Evolutionary conservation across 35 echinoderm and acorn worm species (phyloP), one percentile per base, ranked within the genome.

Genomic region (Apostichopus japonicus): DNA sequence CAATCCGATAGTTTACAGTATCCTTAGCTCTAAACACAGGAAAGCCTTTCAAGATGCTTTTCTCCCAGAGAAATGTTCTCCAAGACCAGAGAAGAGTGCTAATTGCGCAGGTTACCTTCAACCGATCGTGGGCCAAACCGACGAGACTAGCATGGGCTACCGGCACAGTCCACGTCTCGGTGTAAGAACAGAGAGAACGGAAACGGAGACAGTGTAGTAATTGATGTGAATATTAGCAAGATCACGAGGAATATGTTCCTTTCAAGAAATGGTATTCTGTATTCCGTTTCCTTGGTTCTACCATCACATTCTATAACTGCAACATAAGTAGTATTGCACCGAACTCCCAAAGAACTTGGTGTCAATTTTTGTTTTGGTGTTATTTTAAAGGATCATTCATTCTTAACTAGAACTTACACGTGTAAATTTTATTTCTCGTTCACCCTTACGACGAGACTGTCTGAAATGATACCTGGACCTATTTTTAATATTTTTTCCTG

Each of bases 1-100:
- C n/a, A 93, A 93, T 23, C 92, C 92, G 72, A 86, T 93, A 8
- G 77, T 93, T 13, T 93, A 93, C 92, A 93, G 80, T 62, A 78
- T 83, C 25, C 55, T 93, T 17, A 93, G 92, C 59, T 83, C 78
- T 17, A 77, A 73, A 11, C 77, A 93, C 27, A 27, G 92, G 21
- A 86, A 72, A 56, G 92, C 92, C 33, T 93, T 93, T 59, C 67
- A 72, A 57, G 92, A 84, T 55, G 82, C 92, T 15, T 93, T 93
- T 33, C 61, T 91, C n/a, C 77, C 77, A 52, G 61, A 79, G 1
- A 91, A 59, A 54, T 91, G 90, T 59, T 56, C 71, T 8, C 72
- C 4, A 27, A 19, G 56, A 54, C 86, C 5, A 14, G 63, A 89
- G 17, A 57, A 67, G 61, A 67, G 72, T 23, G 63, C 56, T 54